Base-by-base conservation (phyloP, 2,888 invertebrate species). In the Rhingia campestris region DNA sequence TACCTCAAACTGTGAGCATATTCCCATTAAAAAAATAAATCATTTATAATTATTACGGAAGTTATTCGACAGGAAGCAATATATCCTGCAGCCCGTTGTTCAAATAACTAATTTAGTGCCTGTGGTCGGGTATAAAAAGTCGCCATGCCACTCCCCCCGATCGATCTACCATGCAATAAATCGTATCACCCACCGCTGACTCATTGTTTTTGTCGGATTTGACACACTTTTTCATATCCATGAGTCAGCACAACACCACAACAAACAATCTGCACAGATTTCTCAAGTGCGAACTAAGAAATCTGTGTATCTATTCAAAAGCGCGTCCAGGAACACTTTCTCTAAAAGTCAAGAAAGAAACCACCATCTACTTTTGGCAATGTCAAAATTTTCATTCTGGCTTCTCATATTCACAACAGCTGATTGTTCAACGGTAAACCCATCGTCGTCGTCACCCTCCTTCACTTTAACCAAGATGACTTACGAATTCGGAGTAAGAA, bases 301-400 rank as follows among this genome's bases (percentile, higher is more conserved):
- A 41, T 37, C 49, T 51, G 51, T 58, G 51, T 33, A 59, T 7
- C 35, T 47, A 58, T 66, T 59, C n/a, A 41, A 47, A 43, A 59
- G 22, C 30, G 39, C 30, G 45, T 45, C 51, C 58, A 56, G 33
- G 56, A 74, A 43, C 49, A 67, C 75, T 75, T 67, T 75, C 75
- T 67, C 59, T 45, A 53, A 49, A 49, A 66, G 59, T 58, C 56
- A 53, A 49, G 30, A 14, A 33, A 53, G 33, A 14, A 22, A 22
- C 22, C 7, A 12, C 6, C 7, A n/a, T 5, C 22, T 30, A 30
- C 9, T 53, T 33, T 33, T 53, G 33, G 12, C 9, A 53, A 6
- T 30, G 49, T 9, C 53, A 53, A 53, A 53, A n/a, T 32, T 45
- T 9, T 12, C 6, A 45, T 4, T n/a, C n/a, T 4, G n/a, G n/a